Conservation (phyloP, 2,113 vertebrate species). For the Oriolus oriolus region DNA sequence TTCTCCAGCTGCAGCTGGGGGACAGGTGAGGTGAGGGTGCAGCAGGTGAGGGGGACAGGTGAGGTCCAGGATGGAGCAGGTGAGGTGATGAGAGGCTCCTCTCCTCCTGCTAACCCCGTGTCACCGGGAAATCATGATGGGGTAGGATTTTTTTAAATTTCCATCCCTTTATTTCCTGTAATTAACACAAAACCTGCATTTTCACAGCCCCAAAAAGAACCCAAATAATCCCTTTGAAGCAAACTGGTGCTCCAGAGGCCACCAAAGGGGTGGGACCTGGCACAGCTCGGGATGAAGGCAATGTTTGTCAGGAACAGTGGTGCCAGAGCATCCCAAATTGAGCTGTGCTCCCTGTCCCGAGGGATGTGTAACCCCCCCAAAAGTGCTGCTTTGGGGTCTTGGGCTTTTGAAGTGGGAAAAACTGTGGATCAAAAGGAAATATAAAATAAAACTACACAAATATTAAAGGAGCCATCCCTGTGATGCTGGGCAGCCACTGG, state of each 20-base stretch:
- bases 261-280: fast-evolving
- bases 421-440: neutral
- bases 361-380: neutral
- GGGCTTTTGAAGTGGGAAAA: neutral
- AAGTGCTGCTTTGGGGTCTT: neutral
- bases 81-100: neutral
- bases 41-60: neutral
- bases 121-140: neutral
- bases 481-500: neutral
- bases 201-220: neutral
- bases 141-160: fast-evolving
- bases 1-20: constrained; percentile 29
- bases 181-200: neutral
- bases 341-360: neutral
- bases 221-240: neutral
- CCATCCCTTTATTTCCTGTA: neutral
- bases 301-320: fast-evolving
- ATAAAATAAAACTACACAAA: fast-evolving
- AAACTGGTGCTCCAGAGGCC: neutral
- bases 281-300: neutral
- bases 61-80: neutral
- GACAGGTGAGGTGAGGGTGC: fast-evolving
- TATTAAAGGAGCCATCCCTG: neutral
- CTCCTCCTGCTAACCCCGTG: constrained; percentile 5
- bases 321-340: neutral